phyloP scores from a whole-genome alignment of 2,113 vertebrate species.

The Rhabdomys dilectus region DNA sequence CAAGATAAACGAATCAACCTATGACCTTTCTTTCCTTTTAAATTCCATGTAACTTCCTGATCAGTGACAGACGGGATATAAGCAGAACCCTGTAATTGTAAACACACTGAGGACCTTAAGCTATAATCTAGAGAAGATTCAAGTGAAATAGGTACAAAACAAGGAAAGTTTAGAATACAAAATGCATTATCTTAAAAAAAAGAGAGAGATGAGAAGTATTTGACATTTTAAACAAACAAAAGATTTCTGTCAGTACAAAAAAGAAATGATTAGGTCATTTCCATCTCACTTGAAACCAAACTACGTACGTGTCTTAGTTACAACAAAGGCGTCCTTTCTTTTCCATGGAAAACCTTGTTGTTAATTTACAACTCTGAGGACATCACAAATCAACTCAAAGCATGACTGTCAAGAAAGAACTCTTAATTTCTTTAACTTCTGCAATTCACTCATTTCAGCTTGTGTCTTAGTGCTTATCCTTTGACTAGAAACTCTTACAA shows the following conservation, averaged over 20 bases:
- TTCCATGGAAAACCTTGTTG: conserved; percentile 57
- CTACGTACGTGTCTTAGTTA: conserved; percentile 72
- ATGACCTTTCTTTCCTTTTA: conserved; percentile 34
- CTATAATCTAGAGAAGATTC: conserved; percentile 12
- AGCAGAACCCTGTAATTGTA: conserved; percentile 42
- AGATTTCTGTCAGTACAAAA: conserved; percentile 62
- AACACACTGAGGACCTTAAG: neutral
- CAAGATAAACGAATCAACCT: conserved; percentile 39
- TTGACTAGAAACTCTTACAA: conserved; percentile 51
- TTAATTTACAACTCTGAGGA: conserved; percentile 57
- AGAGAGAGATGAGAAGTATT: conserved; percentile 63
- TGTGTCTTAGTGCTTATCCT: neutral
- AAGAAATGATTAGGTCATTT: conserved; percentile 71
- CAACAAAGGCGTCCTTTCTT: conserved; percentile 72
- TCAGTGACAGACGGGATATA: conserved; percentile 1
- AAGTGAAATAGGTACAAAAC: conserved; percentile 39
- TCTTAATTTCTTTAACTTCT: conserved; percentile 52
- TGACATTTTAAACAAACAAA: conserved; percentile 79
- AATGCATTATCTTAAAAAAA: conserved; percentile 66
- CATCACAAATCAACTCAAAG: conserved; percentile 49
- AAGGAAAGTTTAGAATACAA: conserved; percentile 1
- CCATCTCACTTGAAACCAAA: conserved; percentile 76
- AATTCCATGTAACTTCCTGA: neutral
- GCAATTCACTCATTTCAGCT: conserved; percentile 32
- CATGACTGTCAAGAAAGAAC: conserved; percentile 62